Evolutionary conservation across 2,113 vertebrate species (phyloP).

Genomic region (Pelusios castaneus): DNA sequence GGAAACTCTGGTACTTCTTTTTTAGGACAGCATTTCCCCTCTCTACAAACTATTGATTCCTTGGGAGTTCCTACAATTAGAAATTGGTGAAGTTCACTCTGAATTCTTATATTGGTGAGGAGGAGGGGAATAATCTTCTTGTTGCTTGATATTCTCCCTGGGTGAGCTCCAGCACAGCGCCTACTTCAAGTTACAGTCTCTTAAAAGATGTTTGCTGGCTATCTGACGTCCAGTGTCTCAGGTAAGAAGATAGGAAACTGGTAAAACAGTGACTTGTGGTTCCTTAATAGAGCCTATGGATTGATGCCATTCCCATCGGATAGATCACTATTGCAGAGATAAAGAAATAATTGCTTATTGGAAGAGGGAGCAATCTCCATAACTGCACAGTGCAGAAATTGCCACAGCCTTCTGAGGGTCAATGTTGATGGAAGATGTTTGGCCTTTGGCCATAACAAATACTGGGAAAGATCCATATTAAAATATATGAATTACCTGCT

Average conservation of each 20-base stretch:
- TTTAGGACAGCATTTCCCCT: neutral
- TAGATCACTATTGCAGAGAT: too few species aligned
- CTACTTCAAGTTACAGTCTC: neutral
- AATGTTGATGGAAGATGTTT: neutral
- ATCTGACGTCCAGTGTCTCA: too few species aligned
- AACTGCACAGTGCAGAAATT: too few species aligned
- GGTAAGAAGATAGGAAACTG: neutral
- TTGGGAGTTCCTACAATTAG: neutral
- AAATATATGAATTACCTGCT: too few species aligned
- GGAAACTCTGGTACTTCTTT: neutral
- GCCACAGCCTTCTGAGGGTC: too few species aligned
- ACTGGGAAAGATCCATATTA: too few species aligned
- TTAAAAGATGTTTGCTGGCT: rapidly evolving
- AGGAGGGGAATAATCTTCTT: neutral
- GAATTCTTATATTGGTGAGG: neutral
- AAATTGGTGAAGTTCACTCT: neutral
- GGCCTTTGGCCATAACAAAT: neutral
- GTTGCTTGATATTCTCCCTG: neutral
- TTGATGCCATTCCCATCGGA: neutral
- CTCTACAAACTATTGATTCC: neutral
- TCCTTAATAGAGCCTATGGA: neutral
- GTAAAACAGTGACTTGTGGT: neutral
- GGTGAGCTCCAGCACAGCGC: rapidly evolving
- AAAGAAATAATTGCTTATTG: too few species aligned
- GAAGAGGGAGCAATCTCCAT: too few species aligned